phyloP scores from a whole-genome alignment of 2,797 vertebrate species.

The Urocyon cinereoargenteus region DNA sequence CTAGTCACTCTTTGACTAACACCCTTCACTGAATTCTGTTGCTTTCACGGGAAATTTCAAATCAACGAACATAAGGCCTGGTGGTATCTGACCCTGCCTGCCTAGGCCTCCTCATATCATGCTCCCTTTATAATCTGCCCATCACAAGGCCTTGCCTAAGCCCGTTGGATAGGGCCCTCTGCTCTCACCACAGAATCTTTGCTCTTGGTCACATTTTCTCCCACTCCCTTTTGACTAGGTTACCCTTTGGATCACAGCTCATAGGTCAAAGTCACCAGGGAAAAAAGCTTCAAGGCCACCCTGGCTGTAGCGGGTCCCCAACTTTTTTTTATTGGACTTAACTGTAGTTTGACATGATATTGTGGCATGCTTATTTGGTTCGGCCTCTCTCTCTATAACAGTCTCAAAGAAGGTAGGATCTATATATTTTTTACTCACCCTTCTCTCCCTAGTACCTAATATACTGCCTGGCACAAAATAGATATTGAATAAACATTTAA shows the following conservation, averaged over 20 bases:
- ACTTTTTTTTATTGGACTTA: neutral
- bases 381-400: neutral
- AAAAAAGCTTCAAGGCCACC: neutral
- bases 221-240: neutral
- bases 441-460: neutral
- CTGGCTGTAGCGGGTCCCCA: neutral
- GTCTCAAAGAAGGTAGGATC: neutral
- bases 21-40: neutral
- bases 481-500: neutral
- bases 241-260: neutral
- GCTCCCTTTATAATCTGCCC: neutral
- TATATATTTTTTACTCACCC: neutral
- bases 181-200: neutral
- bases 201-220: neutral
- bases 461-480: neutral
- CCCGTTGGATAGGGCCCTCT: too few species aligned
- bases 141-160: neutral
- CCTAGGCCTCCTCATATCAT: neutral
- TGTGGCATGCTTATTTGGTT: neutral
- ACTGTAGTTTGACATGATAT: neutral
- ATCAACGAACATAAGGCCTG: neutral
- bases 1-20: neutral
- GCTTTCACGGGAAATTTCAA: neutral
- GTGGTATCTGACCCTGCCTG: neutral
- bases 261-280: neutral